These are phyloP conservation scores for Dinoponera quadriceps DNA, from an alignment of 1,140 invertebrate genomes.

Conservation along the genomic window DNA sequence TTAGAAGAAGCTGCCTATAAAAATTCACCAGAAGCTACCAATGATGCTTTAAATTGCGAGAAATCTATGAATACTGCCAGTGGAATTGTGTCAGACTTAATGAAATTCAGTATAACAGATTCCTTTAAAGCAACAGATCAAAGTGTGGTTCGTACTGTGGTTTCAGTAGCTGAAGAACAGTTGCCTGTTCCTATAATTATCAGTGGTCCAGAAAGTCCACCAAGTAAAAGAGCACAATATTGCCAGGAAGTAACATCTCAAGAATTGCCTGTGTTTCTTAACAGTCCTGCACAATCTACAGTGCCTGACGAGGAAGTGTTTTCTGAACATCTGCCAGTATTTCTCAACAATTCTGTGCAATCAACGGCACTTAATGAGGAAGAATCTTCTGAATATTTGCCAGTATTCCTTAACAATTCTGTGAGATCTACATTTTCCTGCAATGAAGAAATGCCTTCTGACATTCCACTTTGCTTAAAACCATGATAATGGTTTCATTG, in stretches of 20 bases:
- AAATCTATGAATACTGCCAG: background rate
- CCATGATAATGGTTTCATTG: background rate
- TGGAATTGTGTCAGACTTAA: constrained; percentile 52
- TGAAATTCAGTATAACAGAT: constrained; percentile 51
- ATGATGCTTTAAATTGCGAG: background rate
- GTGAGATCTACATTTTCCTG: background rate
- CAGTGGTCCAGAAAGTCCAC: background rate
- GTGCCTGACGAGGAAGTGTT: constrained; percentile 5
- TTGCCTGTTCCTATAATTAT: background rate
- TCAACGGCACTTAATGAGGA: background rate
- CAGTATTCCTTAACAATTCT: constrained; percentile 25
- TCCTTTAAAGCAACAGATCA: background rate
- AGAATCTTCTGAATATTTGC: constrained; percentile 37
- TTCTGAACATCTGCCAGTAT: constrained; percentile 38
- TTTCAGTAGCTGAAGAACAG: background rate
- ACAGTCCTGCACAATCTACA: background rate
- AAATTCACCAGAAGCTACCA: background rate
- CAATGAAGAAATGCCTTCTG: background rate
- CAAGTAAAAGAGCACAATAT: background rate
- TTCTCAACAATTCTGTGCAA: constrained; percentile 25
- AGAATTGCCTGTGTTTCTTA: constrained; percentile 43
- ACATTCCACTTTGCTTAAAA: constrained; percentile 10
- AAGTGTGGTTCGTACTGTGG: background rate
- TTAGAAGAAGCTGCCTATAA: constrained; percentile 4
- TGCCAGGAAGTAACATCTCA: constrained; percentile 28